These are phyloP conservation scores for Pogona vitticeps DNA, from an alignment of 2,113 vertebrate genomes.

Conservation along the genomic window DNA sequence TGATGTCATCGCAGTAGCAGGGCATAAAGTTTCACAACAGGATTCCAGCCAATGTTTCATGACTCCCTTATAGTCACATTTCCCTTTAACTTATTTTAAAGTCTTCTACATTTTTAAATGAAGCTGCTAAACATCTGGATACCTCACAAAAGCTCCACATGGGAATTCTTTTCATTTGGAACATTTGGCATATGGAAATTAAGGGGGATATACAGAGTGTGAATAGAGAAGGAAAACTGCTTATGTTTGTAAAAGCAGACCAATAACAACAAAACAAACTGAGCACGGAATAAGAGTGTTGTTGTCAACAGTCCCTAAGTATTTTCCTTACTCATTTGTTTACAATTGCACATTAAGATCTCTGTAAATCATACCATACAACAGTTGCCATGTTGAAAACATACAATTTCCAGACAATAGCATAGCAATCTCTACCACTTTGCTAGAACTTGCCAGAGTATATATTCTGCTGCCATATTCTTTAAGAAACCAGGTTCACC, in stretches of 20 bases:
- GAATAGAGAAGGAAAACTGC: neutral
- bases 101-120: neutral
- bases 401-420: neutral
- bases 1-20: too few relatives aligned
- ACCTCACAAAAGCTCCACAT: neutral
- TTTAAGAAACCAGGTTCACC: too few relatives aligned
- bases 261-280: neutral
- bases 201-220: neutral
- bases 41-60: neutral
- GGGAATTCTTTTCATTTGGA: neutral
- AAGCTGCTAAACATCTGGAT: neutral
- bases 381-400: neutral
- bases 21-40: too few relatives aligned
- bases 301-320: neutral
- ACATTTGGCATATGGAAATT: neutral
- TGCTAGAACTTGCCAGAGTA: too few relatives aligned
- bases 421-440: neutral
- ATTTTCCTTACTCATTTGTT: neutral
- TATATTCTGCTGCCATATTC: too few relatives aligned
- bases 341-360: neutral
- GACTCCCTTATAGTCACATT: neutral
- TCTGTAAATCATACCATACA: neutral
- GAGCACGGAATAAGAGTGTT: neutral
- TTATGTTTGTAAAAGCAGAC: neutral
- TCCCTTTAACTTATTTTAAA: neutral